A percentile compares a stretch with the other conserved stretches of the same genome.
phyloP scores from a whole-genome alignment of 1,140 invertebrate genomes.

The Paraescarpia echinospica region DNA sequence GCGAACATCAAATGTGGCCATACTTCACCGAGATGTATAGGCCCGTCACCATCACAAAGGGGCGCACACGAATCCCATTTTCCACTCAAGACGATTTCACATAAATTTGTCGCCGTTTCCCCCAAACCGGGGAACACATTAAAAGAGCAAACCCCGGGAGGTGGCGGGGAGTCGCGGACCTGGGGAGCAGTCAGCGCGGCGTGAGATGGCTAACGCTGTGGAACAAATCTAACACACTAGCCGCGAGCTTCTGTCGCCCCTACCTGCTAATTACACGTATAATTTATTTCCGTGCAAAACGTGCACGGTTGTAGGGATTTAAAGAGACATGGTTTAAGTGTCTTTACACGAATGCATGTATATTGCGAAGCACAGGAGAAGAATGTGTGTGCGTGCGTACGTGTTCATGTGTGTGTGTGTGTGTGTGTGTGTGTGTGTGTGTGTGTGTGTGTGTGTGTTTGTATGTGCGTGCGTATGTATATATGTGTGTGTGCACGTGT shows the following conservation, averaged over 20 bases:
- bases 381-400: neutral
- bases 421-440: neutral
- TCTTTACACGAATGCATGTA: neutral
- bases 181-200: neutral
- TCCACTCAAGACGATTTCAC: constrained; percentile 4
- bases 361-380: too few species aligned
- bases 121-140: neutral
- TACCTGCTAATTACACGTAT: neutral
- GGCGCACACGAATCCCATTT: neutral
- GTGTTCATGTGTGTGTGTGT: neutral
- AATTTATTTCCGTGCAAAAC: neutral
- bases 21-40: neutral
- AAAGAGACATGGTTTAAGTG: neutral
- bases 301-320: neutral
- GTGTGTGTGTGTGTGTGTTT: neutral
- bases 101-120: neutral
- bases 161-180: neutral
- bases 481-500: too few species aligned
- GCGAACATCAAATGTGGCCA: constrained; percentile 3
- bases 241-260: neutral
- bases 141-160: neutral
- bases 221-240: neutral
- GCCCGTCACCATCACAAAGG: neutral
- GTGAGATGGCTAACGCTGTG: neutral
- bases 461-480: too few species aligned